phyloP scores from a whole-genome alignment of 2,797 vertebrate species.

The Diceros bicornis region DNA sequence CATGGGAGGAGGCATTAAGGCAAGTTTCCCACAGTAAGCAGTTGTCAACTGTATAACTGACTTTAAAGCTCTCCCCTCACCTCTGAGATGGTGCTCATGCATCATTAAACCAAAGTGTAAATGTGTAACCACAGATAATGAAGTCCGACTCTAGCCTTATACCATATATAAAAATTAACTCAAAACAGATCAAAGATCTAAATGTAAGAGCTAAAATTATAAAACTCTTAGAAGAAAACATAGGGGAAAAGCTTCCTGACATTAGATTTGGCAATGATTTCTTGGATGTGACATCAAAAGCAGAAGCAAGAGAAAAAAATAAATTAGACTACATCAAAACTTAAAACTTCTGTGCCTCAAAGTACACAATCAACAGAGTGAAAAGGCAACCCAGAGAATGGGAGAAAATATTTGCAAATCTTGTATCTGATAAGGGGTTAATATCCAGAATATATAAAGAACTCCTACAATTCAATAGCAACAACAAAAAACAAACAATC shows the following conservation, averaged over 20 bases:
- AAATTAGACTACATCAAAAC: background rate
- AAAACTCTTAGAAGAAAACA: background rate
- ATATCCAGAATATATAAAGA: background rate
- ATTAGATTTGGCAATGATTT: background rate
- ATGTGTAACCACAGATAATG: background rate
- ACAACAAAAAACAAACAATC: no score
- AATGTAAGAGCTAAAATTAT: background rate
- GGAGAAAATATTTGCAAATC: background rate
- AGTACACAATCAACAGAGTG: background rate
- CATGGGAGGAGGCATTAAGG: background rate
- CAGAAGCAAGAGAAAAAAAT: background rate
- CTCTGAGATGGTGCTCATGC: background rate
- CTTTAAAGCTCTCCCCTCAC: background rate
- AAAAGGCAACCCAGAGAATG: background rate
- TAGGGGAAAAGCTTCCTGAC: background rate
- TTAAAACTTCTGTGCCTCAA: background rate
- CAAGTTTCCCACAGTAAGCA: background rate
- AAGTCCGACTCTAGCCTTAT: background rate
- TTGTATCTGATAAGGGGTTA: no score
- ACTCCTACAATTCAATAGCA: no score
- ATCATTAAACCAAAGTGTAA: background rate
- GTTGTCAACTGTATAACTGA: background rate
- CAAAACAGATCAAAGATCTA: background rate
- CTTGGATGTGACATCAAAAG: background rate
- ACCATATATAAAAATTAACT: background rate